These are phyloP conservation scores for Hemitrygon akajei DNA, from an alignment of 2,797 vertebrate species.

Conservation along the genomic window DNA sequence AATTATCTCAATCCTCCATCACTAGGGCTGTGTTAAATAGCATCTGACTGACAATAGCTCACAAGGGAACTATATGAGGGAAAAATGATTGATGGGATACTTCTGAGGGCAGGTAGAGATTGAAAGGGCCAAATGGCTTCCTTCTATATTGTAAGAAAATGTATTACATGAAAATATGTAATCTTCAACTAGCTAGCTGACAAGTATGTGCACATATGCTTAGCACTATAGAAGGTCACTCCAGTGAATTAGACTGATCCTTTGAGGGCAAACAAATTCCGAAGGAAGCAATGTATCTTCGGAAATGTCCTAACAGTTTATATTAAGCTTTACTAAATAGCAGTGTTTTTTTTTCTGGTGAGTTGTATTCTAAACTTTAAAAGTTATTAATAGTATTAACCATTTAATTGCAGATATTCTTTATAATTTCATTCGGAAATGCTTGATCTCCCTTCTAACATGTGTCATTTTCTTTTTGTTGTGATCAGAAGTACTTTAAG, in stretches of 20 bases:
- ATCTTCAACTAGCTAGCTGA: slow-evolving; percentile 3
- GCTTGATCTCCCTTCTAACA: neutral
- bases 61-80: too few species aligned
- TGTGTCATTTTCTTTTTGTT: neutral
- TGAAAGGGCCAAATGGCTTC: neutral
- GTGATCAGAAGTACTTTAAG: neutral
- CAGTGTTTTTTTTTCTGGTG: slow-evolving; percentile 14
- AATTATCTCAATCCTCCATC: too few species aligned
- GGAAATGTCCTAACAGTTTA: slow-evolving; percentile 27
- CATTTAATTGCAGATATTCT: neutral
- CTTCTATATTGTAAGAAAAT: too few species aligned
- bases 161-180: too few species aligned
- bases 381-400: neutral
- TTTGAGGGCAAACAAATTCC: neutral
- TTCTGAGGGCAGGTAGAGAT: too few species aligned
- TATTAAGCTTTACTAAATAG: neutral
- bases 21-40: too few species aligned
- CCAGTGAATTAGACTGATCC: neutral
- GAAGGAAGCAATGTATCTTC: slow-evolving; percentile 23
- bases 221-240: neutral
- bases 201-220: neutral
- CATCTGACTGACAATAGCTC: too few species aligned
- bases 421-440: neutral
- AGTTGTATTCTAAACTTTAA: neutral
- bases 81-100: too few species aligned